A percentile compares a stretch with the other conserved stretches of the same genome.
These are phyloP conservation scores for Speoplatyrhinus poulsoni DNA, from an alignment of 2,113 vertebrate species.

Conservation along the genomic window DNA sequence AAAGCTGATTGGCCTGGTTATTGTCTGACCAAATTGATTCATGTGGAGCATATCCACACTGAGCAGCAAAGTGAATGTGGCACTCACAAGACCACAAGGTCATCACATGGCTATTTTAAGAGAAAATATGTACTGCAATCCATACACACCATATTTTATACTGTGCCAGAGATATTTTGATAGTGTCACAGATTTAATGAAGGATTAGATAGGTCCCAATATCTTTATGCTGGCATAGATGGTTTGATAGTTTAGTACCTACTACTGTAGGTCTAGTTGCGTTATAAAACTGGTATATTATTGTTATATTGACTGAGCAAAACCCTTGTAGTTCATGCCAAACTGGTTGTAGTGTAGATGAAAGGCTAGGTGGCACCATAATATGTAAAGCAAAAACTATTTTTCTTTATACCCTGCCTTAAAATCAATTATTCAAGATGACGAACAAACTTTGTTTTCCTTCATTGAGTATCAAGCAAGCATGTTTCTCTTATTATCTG, in stretches of 20 bases:
- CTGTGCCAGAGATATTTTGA: conserved; percentile 32
- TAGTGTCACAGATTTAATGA: conserved; percentile 27
- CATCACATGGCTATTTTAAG: conserved; percentile 21
- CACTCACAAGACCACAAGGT: too few relatives aligned
- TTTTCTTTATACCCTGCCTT: neutral
- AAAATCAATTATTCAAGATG: conserved; percentile 6
- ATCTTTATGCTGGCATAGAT: conserved; percentile 13
- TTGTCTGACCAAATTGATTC: too few relatives aligned
- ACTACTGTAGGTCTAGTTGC: too few relatives aligned
- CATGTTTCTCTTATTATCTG: conserved; percentile 47
- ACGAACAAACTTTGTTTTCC: conserved; percentile 25
- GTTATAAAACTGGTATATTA: too few relatives aligned
- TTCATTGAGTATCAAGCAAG: conserved; percentile 34
- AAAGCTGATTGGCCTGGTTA: too few relatives aligned
- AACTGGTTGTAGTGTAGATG: conserved; percentile 40
- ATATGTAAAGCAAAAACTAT: conserved; percentile 30
- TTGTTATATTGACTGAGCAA: neutral
- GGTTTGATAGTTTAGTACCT: too few relatives aligned
- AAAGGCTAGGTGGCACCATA: conserved; percentile 30
- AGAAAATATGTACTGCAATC: conserved; percentile 48
- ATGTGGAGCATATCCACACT: too few relatives aligned
- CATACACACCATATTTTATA: conserved; percentile 35
- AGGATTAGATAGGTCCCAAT: conserved; percentile 22
- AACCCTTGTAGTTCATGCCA: conserved; percentile 18
- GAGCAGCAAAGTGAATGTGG: too few relatives aligned